phyloP scores from a whole-genome alignment of 2,888 invertebrate species.

The Eupithecia tripunctaria region DNA sequence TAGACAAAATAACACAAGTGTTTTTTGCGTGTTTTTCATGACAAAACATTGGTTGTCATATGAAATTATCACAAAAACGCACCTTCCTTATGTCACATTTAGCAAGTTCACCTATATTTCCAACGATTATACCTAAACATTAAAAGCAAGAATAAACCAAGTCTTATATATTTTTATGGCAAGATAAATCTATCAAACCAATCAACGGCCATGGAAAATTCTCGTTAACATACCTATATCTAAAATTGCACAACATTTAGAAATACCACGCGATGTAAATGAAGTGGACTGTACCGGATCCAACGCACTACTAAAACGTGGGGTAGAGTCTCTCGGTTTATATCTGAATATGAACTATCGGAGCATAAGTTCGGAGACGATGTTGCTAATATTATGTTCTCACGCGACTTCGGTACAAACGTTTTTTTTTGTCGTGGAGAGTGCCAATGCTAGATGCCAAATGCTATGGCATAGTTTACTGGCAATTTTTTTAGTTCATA shows the following conservation, averaged over 20 bases:
- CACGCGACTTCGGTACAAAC: neutral
- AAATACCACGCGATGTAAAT: conserved; percentile 50
- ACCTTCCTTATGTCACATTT: neutral
- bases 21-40: too few species aligned
- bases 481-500: neutral
- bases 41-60: too few species aligned
- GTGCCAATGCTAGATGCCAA: neutral
- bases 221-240: conserved; percentile 10
- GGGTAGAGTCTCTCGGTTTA: conserved; percentile 63
- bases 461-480: neutral
- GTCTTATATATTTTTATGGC: neutral
- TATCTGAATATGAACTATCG: too few species aligned
- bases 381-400: neutral
- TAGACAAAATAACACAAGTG: too few species aligned
- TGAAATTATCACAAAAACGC: too few species aligned
- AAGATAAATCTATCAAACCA: conserved; percentile 20
- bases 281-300: conserved; percentile 55
- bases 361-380: neutral
- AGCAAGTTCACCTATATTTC: neutral
- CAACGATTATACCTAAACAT: neutral
- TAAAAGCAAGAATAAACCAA: neutral
- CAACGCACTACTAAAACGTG: conserved; percentile 60
- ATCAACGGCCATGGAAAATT: conserved; percentile 24
- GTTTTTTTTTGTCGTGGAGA: neutral
- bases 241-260: conserved; percentile 63